Evolutionary conservation across 1,140 invertebrate species (phyloP).

Genomic region (Bombus waltoni): DNA sequence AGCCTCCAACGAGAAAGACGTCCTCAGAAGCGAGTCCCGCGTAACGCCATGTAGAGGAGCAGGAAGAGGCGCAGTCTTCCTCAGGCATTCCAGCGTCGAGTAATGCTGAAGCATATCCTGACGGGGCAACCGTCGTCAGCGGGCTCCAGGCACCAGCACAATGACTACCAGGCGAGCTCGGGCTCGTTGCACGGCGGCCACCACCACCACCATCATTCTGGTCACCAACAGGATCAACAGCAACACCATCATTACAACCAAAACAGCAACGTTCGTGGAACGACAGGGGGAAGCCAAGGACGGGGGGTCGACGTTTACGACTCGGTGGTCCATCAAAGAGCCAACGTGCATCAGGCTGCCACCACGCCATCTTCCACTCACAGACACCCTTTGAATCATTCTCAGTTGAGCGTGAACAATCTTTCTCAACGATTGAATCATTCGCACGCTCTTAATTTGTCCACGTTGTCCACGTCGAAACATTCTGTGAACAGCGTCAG

Average conservation of each 20-base stretch:
- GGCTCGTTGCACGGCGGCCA: slow-evolving; percentile 65
- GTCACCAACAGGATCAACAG: slow-evolving; percentile 68
- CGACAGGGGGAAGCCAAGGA: slow-evolving; percentile 12
- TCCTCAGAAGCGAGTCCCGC: background rate
- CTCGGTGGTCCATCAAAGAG: slow-evolving; percentile 68
- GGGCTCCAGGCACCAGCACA: slow-evolving; percentile 79
- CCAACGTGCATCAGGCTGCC: slow-evolving; percentile 62
- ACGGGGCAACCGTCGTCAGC: slow-evolving; percentile 80
- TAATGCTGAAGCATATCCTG: slow-evolving; percentile 83
- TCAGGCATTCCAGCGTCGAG: slow-evolving; percentile 69
- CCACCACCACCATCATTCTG: slow-evolving; percentile 67
- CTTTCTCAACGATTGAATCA: slow-evolving; percentile 78
- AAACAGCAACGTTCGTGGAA: slow-evolving; percentile 41
- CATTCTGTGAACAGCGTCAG: slow-evolving; percentile 87
- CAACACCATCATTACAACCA: slow-evolving; percentile 65
- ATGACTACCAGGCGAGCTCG: slow-evolving; percentile 75
- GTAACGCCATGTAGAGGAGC: slow-evolving; percentile 56
- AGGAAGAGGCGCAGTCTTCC: slow-evolving; percentile 47
- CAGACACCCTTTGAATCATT: slow-evolving; percentile 77
- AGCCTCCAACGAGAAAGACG: background rate
- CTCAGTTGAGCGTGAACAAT: slow-evolving; percentile 80
- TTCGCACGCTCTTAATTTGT: slow-evolving; percentile 86
- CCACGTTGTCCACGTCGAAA: slow-evolving; percentile 87
- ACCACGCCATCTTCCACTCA: slow-evolving; percentile 73
- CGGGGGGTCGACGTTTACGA: slow-evolving; percentile 78